phyloP scores from a whole-genome alignment of 2,888 invertebrate species.

The Boloria euphrosyne region DNA sequence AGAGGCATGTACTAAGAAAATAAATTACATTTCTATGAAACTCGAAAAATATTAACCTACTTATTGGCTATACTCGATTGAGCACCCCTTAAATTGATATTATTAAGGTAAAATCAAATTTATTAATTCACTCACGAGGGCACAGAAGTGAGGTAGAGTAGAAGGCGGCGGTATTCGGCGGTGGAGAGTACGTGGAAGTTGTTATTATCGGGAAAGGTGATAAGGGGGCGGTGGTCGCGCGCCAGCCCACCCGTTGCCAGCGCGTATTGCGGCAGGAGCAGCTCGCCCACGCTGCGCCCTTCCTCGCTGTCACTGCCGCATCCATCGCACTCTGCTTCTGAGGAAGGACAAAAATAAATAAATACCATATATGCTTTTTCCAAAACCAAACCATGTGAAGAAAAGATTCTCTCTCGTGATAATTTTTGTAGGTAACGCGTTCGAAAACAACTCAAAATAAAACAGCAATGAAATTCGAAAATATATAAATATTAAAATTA shows the following conservation, averaged over 20 bases:
- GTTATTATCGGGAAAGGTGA: constrained; percentile 97
- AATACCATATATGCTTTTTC: not conserved
- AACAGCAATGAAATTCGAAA: too few relatives aligned
- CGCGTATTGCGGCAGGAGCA: constrained; percentile 93
- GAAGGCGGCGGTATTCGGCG: constrained; percentile 93
- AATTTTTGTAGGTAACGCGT: too few relatives aligned
- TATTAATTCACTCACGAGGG: constrained; percentile 89
- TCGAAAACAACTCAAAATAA: too few relatives aligned
- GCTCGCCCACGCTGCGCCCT: constrained; percentile 91
- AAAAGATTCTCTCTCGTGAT: too few relatives aligned
- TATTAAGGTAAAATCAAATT: not conserved
- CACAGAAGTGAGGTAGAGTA: constrained; percentile 96
- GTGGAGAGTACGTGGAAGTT: constrained; percentile 92
- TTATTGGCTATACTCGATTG: too few relatives aligned
- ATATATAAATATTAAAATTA: not conserved
- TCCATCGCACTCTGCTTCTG: constrained; percentile 80
- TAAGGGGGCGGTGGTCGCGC: constrained; percentile 94
- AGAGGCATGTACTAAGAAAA: too few relatives aligned
- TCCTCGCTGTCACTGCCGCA: constrained; percentile 82
- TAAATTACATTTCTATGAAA: too few relatives aligned
- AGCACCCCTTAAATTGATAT: not conserved
- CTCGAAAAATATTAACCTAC: too few relatives aligned
- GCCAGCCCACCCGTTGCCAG: constrained; percentile 96
- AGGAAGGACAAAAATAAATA: constrained; percentile 36
- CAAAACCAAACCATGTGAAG: too few relatives aligned